Evolutionary conservation across 2,888 invertebrate genomes (phyloP), one percentile per base, ranked within the genome.

Genomic region (Gordius sp.): DNA sequence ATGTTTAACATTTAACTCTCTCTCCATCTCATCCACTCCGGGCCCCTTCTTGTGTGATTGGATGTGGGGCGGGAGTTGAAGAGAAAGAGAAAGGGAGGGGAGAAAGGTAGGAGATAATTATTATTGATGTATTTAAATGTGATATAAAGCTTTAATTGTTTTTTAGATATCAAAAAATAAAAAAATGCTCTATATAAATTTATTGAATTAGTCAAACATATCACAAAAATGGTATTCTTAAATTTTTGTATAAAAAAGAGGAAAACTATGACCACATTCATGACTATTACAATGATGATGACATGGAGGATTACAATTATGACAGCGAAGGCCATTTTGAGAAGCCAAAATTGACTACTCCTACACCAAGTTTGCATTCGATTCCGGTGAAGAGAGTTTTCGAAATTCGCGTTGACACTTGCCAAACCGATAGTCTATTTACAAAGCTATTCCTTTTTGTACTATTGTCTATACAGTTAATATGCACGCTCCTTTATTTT

Each of bases 391-490:
- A 8, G 8, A 33, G 39, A 33, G 8, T 33, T 8, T 8, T 47
- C 20, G n/a, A 47, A 47, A 20, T 47, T n/a, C 4, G 47, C 8
- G 23, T 47, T 4, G 20, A 47, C 4, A 47, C 4, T 4, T 47
- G 47, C 20, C 8, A 47, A 8, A 23, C 4, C 4, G 47, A 47
- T 47, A 47, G 47, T 23, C 8, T 20, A 20, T n/a, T 20, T 23
- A 47, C 47, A n/a, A 8, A 47, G 4, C 4, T 47, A 8, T n/a
- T 23, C 4, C 47, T 47, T 20, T 13, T 20, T n/a, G 20, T 20
- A 47, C 47, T 47, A 8, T 20, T 47, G 16, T 8, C 20, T n/a
- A 47, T 47, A 47, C 47, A 47, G 20, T n/a, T 47, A n/a, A 47
- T 47, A 18, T n/a, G 16, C 8, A 47, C 47, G 4, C 4, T 20